These are phyloP conservation scores for Sarcophilus harrisii DNA, from an alignment of 2,797 vertebrate genomes.

Conservation along the genomic window DNA sequence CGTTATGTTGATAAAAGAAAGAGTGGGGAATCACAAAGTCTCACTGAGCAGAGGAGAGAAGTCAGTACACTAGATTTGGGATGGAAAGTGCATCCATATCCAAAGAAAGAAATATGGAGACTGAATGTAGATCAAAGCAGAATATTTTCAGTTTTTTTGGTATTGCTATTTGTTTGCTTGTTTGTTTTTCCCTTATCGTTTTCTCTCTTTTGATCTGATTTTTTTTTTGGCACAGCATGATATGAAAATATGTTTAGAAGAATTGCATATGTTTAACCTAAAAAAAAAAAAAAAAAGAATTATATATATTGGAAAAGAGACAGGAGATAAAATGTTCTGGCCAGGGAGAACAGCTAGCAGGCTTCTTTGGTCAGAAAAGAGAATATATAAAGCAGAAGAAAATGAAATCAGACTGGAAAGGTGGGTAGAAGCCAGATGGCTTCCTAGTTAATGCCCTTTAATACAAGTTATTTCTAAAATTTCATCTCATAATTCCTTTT, in stretches of 20 bases:
- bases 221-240: too few relatives aligned
- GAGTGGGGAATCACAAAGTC: neutral
- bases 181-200: too few relatives aligned
- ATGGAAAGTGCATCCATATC: too few relatives aligned
- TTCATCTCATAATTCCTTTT: neutral
- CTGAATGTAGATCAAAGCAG: too few relatives aligned
- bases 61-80: neutral
- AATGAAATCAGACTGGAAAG: neutral
- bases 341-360: neutral
- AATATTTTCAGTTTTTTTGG: too few relatives aligned
- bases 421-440: neutral
- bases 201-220: too few relatives aligned
- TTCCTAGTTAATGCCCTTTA: neutral
- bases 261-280: too few relatives aligned
- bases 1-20: neutral
- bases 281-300: too few relatives aligned
- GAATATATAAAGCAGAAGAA: neutral
- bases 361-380: neutral
- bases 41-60: neutral
- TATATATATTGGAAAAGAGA: neutral
- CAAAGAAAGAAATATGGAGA: too few relatives aligned
- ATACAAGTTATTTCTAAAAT: neutral
- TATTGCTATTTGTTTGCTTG: too few relatives aligned
- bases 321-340: neutral
- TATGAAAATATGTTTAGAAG: too few relatives aligned